Evolutionary conservation across 2,888 invertebrate genomes (phyloP), one percentile per base, ranked within the genome.

Genomic region (Eilema caniola): DNA sequence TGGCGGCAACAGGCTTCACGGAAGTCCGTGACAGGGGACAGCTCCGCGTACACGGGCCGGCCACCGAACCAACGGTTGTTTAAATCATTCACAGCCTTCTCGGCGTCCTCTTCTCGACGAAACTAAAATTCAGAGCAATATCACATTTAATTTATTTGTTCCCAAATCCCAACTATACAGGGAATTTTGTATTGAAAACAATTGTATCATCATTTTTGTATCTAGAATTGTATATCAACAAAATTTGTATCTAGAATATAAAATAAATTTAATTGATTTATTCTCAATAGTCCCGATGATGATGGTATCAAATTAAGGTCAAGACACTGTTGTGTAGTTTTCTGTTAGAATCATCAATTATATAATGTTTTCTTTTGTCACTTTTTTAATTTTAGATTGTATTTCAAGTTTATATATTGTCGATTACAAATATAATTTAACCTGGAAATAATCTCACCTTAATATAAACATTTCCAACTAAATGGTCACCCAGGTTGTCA

Each of bases 1-100:
- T 99, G 99, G 56, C 99, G 97, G 90, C 99, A 99, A 90, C 99
- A 99, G 0, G 99, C 99, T 95, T 99, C 99, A 85, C 99, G 97
- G 91, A 99, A 99, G 94, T 99, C 99, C 69, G 99, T 99, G 0
- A 99, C 99, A 0, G 99, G 99, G 11, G 99, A 99, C 67, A 99
- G 94, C 93, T 99, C 99, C 0, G 99, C 99, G 90, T 99, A 99
- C 69, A 99, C 98, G 0, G 99, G 99, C 56, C 99, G 96, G 0
- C 99, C 99, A 65, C 99, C 99, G 92, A 99, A 99, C 99, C 99
- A 99, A 77, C 99, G 97, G 92, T 99, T 99, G 92, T 99, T 99
- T 78, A 99, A 95, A 91, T 99, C 99, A 85, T 98, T 98, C 0
- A 99, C 99, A 10, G 99, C 99, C 87, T 98, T 98, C 89, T 99